Conservation (phyloP, 2,888 invertebrate genomes). For the Cantharis lateralis region DNA sequence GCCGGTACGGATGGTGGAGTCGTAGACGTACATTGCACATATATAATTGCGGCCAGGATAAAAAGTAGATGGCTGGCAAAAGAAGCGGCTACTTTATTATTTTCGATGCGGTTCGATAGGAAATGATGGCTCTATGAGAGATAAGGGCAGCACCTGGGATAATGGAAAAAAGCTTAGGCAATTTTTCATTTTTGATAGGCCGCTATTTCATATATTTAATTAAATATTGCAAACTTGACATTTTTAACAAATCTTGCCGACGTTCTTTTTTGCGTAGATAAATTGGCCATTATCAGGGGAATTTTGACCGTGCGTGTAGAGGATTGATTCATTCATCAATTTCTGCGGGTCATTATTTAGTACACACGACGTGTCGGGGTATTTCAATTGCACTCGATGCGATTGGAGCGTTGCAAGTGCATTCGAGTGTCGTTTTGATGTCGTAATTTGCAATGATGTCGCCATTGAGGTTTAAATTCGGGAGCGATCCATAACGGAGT, state of each 20-base stretch:
- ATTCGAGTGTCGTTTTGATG: slow-evolving; percentile 17
- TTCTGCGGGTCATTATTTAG: not conserved
- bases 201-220: not conserved
- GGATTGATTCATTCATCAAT: slow-evolving; percentile 13
- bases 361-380: not conserved
- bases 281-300: slow-evolving; percentile 12
- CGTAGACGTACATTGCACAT: no score
- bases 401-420: slow-evolving; percentile 10
- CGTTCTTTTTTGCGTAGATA: slow-evolving; percentile 4
- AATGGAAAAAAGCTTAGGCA: not conserved
- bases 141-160: not conserved
- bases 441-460: slow-evolving; percentile 4
- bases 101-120: not conserved
- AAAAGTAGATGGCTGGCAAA: no score
- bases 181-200: not conserved
- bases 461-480: slow-evolving; percentile 3
- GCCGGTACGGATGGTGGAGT: no score
- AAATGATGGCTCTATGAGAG: not conserved
- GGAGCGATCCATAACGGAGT: slow-evolving; percentile 17
- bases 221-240: not conserved
- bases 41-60: no score
- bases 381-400: slow-evolving; percentile 5
- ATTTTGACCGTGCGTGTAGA: slow-evolving; percentile 3
- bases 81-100: not conserved
- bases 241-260: slow-evolving; percentile 1